Evolutionary conservation across 1,140 invertebrate species (phyloP).

Genomic region (Parapsyche elsis): DNA sequence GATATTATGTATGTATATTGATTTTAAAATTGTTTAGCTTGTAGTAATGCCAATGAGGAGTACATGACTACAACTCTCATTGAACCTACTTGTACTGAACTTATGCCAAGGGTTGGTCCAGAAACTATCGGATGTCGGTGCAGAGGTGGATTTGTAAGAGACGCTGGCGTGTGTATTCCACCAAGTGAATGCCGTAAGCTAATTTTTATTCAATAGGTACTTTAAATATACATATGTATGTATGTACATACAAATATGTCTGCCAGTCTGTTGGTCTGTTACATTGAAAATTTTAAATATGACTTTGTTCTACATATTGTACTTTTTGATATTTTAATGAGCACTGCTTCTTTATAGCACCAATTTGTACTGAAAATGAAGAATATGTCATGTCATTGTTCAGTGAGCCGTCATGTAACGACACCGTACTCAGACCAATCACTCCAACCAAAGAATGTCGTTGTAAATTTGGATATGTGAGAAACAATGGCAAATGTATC

Average conservation of each 20-base stretch:
- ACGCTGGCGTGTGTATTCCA: slow-evolving; percentile 19
- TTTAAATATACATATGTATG: not conserved
- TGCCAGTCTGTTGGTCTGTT: no score
- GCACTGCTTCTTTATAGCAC: not conserved
- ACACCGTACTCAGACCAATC: not conserved
- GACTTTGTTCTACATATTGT: no score
- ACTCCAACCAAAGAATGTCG: slow-evolving; percentile 24
- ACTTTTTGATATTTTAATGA: no score
- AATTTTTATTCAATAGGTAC: not conserved
- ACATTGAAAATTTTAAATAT: no score
- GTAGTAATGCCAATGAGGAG: slow-evolving; percentile 8
- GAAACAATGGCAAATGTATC: slow-evolving; percentile 29
- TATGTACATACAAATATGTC: no score
- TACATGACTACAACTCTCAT: slow-evolving; percentile 4
- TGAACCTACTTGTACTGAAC: not conserved
- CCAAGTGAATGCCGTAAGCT: slow-evolving; percentile 17
- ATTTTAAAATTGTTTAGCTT: slow-evolving; percentile 6
- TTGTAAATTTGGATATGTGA: slow-evolving; percentile 2
- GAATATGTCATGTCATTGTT: slow-evolving; percentile 19
- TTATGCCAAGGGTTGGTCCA: not conserved
- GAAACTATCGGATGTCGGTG: slow-evolving; percentile 11
- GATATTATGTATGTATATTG: not conserved
- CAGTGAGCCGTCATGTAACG: slow-evolving; percentile 11
- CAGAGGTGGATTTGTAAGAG: slow-evolving; percentile 13
- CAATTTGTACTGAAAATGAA: slow-evolving; percentile 6